Evolutionary conservation across 2,888 invertebrate genomes (phyloP).

Genomic region (Heliconius erato): DNA sequence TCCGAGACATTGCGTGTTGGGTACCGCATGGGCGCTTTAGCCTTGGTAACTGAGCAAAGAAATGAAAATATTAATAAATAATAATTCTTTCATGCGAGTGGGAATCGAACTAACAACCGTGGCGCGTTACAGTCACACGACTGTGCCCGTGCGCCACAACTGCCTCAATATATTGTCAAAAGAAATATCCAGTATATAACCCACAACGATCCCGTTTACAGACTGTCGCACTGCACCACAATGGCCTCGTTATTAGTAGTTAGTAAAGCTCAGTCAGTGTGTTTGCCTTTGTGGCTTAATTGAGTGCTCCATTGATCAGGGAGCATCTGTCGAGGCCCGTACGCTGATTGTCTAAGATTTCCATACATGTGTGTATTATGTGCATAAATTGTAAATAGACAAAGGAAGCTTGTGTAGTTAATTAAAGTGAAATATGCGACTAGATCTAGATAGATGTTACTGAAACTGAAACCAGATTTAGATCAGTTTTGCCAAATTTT

Average conservation of each 20-base stretch:
- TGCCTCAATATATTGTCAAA: too few species aligned
- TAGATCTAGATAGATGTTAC: neutral
- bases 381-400: neutral
- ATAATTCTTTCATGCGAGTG: too few species aligned
- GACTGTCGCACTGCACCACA: too few species aligned
- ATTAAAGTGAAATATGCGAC: neutral
- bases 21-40: neutral
- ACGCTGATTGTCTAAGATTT: neutral
- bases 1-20: neutral
- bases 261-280: neutral
- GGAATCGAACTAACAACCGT: too few species aligned
- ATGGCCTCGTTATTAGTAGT: neutral
- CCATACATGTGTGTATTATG: neutral
- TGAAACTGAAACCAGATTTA: neutral
- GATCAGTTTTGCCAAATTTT: too few species aligned
- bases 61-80: too few species aligned
- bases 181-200: too few species aligned
- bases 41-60: neutral
- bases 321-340: slow-evolving; percentile 18
- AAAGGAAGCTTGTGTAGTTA: neutral
- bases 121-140: too few species aligned
- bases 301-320: slow-evolving; percentile 20
- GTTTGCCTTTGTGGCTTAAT: slow-evolving; percentile 15
- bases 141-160: too few species aligned
- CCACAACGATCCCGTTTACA: too few species aligned